Conservation (phyloP, 2,797 vertebrate species). For the Neoniphon sammara region DNA sequence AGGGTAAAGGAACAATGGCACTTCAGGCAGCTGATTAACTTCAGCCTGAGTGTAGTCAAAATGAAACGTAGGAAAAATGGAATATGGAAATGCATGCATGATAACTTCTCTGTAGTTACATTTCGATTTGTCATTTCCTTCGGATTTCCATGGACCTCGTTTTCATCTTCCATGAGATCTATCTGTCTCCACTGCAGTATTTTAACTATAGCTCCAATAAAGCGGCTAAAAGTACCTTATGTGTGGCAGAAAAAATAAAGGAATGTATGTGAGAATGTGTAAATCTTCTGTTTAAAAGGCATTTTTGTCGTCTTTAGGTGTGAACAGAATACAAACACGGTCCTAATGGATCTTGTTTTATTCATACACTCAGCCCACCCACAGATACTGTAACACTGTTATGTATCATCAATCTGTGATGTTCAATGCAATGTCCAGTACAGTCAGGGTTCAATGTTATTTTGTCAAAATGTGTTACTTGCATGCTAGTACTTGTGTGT, state of each 20-base stretch:
- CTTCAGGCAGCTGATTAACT: conserved; percentile 59
- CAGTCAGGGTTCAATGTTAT: too few relatives aligned
- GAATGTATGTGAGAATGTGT: too few relatives aligned
- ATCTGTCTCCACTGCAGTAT: too few relatives aligned
- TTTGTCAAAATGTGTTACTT: too few relatives aligned
- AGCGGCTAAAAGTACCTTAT: too few relatives aligned
- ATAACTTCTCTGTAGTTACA: conserved; percentile 19
- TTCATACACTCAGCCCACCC: neutral
- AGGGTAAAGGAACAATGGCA: conserved; percentile 11
- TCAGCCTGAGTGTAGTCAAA: conserved; percentile 44
- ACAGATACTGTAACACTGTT: too few relatives aligned
- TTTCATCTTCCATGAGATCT: neutral
- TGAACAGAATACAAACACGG: neutral
- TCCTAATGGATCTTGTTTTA: neutral
- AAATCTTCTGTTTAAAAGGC: too few relatives aligned
- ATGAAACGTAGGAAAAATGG: conserved; percentile 8
- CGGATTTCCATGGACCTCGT: neutral
- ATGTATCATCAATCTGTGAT: too few relatives aligned
- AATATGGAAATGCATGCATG: conserved; percentile 38
- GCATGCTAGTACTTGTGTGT: too few relatives aligned
- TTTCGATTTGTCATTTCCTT: conserved; percentile 16
- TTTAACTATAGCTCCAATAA: neutral
- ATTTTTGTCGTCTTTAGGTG: neutral
- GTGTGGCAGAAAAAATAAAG: too few relatives aligned
- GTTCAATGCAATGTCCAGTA: too few relatives aligned